A percentile compares a stretch with the other conserved stretches of the same genome.
Conservation (phyloP, 2,888 invertebrate species). For the Drosophila parthenogenetica region DNA sequence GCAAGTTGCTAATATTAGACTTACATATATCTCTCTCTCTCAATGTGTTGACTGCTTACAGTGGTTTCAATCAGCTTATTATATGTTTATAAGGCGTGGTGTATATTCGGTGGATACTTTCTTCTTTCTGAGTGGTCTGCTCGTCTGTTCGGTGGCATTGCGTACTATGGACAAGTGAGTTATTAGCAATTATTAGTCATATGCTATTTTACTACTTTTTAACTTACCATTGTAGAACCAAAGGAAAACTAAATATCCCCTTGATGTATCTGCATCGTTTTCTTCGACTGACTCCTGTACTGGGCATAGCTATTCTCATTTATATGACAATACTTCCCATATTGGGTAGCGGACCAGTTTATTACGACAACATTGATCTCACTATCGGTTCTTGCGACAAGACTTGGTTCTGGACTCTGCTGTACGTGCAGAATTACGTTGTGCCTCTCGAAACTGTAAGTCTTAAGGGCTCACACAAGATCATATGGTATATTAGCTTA, state of each 20-base stretch:
- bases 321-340: slow-evolving; percentile 85
- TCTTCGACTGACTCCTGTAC: slow-evolving; percentile 86
- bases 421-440: slow-evolving; percentile 86
- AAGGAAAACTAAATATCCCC: slow-evolving; percentile 81
- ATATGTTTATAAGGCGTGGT: slow-evolving; percentile 82
- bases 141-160: slow-evolving; percentile 83
- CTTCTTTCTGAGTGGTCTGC: slow-evolving; percentile 87
- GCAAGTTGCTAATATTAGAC: too few species aligned
- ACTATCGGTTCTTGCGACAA: slow-evolving; percentile 74
- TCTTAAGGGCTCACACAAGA: not conserved
- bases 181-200: not conserved
- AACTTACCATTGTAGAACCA: slow-evolving; percentile 45
- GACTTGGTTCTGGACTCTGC: slow-evolving; percentile 85
- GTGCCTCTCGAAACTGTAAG: slow-evolving; percentile 73
- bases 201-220: not conserved
- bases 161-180: slow-evolving; percentile 75
- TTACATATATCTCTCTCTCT: not conserved
- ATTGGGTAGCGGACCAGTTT: slow-evolving; percentile 86
- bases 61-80: slow-evolving; percentile 70
- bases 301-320: slow-evolving; percentile 86
- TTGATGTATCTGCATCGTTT: slow-evolving; percentile 84
- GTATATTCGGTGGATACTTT: slow-evolving; percentile 87
- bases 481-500: not conserved
- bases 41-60: slow-evolving; percentile 19
- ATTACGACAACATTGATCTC: slow-evolving; percentile 63